These are phyloP conservation scores for Catharus minimus DNA, from an alignment of 2,113 vertebrate genomes.

Conservation along the genomic window DNA sequence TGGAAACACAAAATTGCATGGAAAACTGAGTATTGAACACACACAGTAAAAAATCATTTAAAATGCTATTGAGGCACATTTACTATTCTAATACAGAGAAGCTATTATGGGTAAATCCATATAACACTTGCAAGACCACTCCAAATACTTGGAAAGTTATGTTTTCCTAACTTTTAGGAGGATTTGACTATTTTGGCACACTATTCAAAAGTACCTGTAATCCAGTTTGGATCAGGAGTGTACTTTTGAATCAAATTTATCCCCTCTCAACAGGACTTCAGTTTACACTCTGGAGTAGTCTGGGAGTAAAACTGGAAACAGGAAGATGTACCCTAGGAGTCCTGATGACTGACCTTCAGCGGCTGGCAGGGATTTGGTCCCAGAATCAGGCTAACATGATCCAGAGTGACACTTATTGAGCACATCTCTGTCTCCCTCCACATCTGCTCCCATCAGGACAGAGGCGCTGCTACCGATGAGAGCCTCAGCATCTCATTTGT, in stretches of 20 bases:
- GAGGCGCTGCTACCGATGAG: rapidly evolving
- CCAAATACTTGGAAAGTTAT: not conserved
- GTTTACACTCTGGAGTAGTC: not conserved
- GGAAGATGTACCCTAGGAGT: not conserved
- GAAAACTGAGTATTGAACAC: not conserved
- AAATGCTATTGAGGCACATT: not conserved
- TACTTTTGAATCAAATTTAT: not conserved
- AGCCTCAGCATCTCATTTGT: not conserved
- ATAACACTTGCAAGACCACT: not conserved
- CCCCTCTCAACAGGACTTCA: not conserved
- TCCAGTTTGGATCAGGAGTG: not conserved
- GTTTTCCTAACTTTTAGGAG: not conserved
- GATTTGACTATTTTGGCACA: not conserved
- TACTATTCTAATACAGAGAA: not conserved
- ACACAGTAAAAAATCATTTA: not conserved
- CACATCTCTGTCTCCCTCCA: not conserved
- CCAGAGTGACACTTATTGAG: rapidly evolving
- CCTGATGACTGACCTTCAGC: not conserved
- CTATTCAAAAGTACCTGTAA: not conserved
- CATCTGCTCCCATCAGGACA: not conserved
- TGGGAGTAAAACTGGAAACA: not conserved
- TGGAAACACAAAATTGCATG: not conserved
- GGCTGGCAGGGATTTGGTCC: not conserved
- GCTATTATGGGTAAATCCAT: not conserved
- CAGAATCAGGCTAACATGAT: not conserved